phyloP scores from a whole-genome alignment of 2,888 invertebrate species.

The Mamestra brassicae region DNA sequence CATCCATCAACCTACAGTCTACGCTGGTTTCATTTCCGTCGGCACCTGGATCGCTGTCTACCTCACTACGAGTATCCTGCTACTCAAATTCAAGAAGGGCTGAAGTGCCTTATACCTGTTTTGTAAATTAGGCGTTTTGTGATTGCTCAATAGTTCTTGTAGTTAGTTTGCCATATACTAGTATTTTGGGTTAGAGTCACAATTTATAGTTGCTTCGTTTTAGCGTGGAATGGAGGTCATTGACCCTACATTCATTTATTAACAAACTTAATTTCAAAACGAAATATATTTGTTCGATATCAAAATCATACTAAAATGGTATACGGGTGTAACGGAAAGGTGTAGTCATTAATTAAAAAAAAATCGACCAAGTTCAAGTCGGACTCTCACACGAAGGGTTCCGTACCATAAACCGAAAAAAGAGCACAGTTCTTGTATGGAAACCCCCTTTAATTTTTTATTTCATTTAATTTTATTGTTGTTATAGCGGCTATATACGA shows the following conservation, averaged over 20 bases:
- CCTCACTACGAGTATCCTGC: conserved; percentile 93
- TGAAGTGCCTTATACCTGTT: conserved; percentile 77
- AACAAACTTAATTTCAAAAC: not conserved
- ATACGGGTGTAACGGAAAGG: too few relatives aligned
- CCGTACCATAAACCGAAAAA: too few relatives aligned
- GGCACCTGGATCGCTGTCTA: conserved; percentile 95
- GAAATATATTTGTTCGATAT: not conserved
- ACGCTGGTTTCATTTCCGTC: conserved; percentile 95
- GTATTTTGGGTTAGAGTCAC: conserved; percentile 19
- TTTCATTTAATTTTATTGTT: too few relatives aligned
- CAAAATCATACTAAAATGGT: not conserved
- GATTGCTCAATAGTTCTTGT: conserved; percentile 52
- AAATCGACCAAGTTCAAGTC: too few relatives aligned
- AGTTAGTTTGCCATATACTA: conserved; percentile 51
- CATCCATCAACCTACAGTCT: conserved; percentile 93
- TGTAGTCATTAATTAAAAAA: too few relatives aligned
- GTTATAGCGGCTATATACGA: too few relatives aligned
- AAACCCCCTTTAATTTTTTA: too few relatives aligned
- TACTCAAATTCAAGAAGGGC: conserved; percentile 96
- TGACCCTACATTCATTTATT: not conserved
- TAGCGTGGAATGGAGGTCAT: not conserved
- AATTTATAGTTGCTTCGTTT: not conserved
- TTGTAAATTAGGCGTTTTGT: conserved; percentile 15
- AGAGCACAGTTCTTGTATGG: too few relatives aligned
- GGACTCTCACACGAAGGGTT: too few relatives aligned